Conservation (phyloP, 1,140 invertebrate genomes). For the Caenorhabditis brenneri region DNA sequence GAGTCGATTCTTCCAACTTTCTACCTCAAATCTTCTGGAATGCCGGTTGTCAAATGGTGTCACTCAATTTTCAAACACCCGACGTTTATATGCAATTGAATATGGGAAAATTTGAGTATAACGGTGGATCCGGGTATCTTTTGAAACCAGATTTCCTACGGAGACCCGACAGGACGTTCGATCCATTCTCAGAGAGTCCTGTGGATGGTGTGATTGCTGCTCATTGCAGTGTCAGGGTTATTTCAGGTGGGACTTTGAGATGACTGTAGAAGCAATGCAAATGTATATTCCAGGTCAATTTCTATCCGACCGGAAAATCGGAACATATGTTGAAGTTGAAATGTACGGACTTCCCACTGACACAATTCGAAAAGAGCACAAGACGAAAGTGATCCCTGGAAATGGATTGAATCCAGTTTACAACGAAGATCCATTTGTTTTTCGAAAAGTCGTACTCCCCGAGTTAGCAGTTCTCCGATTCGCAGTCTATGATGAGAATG, state of each 20-base stretch:
- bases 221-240: conserved; percentile 91
- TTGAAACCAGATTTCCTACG: conserved; percentile 99
- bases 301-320: conserved; percentile 96
- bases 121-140: conserved; percentile 94
- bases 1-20: conserved; percentile 98
- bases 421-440: conserved; percentile 96
- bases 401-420: conserved; percentile 97
- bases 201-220: conserved; percentile 99
- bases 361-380: conserved; percentile 96
- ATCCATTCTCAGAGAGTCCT: conserved; percentile 97
- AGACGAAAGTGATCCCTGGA: conserved; percentile 89
- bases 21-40: conserved; percentile 99
- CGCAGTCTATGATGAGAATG: conserved; percentile 97
- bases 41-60: conserved; percentile 99
- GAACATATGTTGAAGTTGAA: conserved; percentile 99
- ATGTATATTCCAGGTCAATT: conserved; percentile 84
- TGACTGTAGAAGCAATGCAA: background rate
- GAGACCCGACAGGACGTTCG: conserved; percentile 90
- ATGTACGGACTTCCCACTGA: conserved; percentile 99
- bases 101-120: conserved; percentile 99
- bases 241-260: conserved; percentile 38
- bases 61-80: conserved; percentile 98
- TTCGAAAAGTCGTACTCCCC: conserved; percentile 95
- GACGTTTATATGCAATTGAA: conserved; percentile 99
- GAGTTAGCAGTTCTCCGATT: conserved; percentile 95